These are phyloP conservation scores for Anoncus sp. DNA, from an alignment of 2,888 invertebrate species.

Conservation along the genomic window DNA sequence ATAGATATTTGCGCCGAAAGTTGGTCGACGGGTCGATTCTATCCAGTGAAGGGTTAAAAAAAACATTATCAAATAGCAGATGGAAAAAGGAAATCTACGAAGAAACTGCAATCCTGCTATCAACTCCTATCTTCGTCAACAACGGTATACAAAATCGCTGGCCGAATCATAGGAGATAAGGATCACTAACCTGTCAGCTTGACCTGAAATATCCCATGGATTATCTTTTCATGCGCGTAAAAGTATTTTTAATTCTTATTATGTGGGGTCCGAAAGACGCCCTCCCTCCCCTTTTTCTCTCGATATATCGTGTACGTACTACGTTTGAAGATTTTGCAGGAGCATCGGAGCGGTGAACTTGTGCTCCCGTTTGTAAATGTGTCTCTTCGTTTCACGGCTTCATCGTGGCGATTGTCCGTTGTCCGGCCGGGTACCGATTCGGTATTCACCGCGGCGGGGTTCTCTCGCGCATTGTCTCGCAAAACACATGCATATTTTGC, in stretches of 20 bases:
- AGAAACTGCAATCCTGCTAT: no score
- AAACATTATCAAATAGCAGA: no score
- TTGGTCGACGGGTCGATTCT: no score
- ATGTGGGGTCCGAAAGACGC: not conserved
- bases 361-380: slow-evolving; percentile 68
- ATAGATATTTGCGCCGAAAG: no score
- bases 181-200: no score
- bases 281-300: not conserved
- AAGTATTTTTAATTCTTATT: not conserved
- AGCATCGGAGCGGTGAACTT: slow-evolving; percentile 64
- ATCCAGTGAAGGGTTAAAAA: no score
- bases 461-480: slow-evolving; percentile 76
- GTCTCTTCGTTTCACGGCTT: slow-evolving; percentile 68
- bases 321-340: slow-evolving; percentile 28
- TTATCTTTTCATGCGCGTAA: not conserved
- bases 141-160: no score
- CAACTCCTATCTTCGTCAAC: no score
- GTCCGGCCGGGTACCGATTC: slow-evolving; percentile 56
- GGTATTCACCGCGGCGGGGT: slow-evolving; percentile 61
- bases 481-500: slow-evolving; percentile 79
- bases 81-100: no score
- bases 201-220: no score
- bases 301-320: not conserved
- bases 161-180: no score
- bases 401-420: slow-evolving; percentile 66